Evolutionary conservation across 37 sponge, comb jelly and placozoan species (phyloP), one percentile per base, ranked within the genome.

Genomic region (Mnemiopsis leidyi): DNA sequence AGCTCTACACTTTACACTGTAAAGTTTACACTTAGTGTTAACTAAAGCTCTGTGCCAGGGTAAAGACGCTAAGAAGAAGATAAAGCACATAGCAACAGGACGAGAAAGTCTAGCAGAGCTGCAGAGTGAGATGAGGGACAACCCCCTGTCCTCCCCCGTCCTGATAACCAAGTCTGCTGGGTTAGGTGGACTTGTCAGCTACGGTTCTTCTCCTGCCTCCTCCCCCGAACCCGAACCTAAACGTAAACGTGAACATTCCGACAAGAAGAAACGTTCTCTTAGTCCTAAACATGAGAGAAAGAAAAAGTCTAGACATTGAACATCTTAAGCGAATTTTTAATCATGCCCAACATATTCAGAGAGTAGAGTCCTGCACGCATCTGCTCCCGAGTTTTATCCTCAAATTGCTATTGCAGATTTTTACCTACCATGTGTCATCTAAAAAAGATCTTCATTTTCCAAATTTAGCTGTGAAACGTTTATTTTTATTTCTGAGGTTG

Each of bases 31-130:
- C n/a, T n/a, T n/a, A n/a, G n/a, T n/a, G n/a, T n/a, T n/a, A n/a
- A n/a, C n/a, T n/a, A n/a, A n/a, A n/a, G n/a, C n/a, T 25, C 28
- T n/a, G 23, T 73, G 26, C 1, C 90, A 85, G 90, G 90, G 90
- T 13, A 35, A n/a, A 28, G 90, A 85, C 61, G 90, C 90, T 18
- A 85, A 40, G 90, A 85, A 85, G 90, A 85, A 25, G 38, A 85
- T 85, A 23, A 85, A 85, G 29, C 90, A 85, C 24, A 26, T 85
- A 28, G 90, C 90, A 2, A 40, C 90, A 36, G 90, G 90, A 1
- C 2, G 29, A 39, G 29, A 23, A 26, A 85, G 61, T 85, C 61
- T 85, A 33, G 16, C 90, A n/a, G 36, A 39, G 28, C 61, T 85
- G 0, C 90, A 85, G 28, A 33, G 29, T 40, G 90, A 85, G 35